Conservation (phyloP, 2,888 invertebrate species). For the Apamea crenata region DNA sequence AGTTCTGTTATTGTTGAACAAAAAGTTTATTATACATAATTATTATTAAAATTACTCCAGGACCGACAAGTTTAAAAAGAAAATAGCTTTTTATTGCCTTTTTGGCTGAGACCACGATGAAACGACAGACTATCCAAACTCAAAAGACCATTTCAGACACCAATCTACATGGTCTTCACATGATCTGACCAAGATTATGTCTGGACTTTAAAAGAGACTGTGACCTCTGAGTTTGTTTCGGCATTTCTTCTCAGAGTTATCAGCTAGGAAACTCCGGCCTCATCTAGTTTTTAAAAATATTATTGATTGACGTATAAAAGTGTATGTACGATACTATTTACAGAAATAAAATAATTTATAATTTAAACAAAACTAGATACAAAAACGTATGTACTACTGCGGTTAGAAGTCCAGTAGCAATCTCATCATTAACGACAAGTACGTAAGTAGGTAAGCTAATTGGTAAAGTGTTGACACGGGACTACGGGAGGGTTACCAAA, state of each 20-base stretch:
- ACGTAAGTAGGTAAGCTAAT: not conserved
- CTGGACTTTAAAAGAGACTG: too few species aligned
- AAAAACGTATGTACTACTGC: not conserved
- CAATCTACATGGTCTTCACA: too few species aligned
- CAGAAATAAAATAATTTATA: too few species aligned
- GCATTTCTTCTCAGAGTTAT: too few species aligned
- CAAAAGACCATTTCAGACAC: too few species aligned
- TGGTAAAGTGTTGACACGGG: not conserved
- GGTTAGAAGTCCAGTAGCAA: not conserved
- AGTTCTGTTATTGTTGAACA: conserved; percentile 1
- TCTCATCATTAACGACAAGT: not conserved
- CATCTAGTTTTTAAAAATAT: too few species aligned
- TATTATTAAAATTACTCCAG: not conserved
- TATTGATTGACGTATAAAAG: too few species aligned
- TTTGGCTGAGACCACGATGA: not conserved
- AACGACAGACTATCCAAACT: not conserved
- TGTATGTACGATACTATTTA: too few species aligned
- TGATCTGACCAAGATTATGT: too few species aligned
- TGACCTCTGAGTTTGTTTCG: too few species aligned
- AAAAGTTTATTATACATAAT: not conserved
- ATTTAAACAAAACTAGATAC: not conserved
- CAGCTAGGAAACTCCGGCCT: too few species aligned
- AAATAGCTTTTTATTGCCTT: not conserved
- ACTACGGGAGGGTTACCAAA: not conserved
- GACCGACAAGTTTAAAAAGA: not conserved